These are phyloP conservation scores for Atlantisia rogersi DNA, from an alignment of 2,113 vertebrate species.

Conservation along the genomic window DNA sequence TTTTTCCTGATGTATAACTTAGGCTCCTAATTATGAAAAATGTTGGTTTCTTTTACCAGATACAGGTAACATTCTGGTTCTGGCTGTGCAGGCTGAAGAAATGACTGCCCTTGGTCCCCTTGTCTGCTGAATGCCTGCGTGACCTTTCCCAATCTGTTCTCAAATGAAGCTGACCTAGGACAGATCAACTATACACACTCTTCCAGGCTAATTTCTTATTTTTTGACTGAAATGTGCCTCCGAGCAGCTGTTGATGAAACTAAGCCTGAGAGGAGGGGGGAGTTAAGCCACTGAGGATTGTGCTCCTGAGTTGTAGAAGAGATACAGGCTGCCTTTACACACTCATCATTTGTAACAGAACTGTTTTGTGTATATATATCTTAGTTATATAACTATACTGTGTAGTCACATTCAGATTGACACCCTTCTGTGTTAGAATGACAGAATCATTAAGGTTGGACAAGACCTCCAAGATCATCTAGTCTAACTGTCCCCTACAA, in stretches of 20 bases:
- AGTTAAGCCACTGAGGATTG: neutral
- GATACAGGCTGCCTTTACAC: neutral
- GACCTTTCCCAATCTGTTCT: neutral
- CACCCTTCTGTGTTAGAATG: neutral
- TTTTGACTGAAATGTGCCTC: neutral
- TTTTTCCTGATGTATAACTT: neutral
- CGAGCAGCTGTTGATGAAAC: neutral
- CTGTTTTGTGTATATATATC: neutral
- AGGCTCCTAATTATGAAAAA: neutral
- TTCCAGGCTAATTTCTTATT: neutral
- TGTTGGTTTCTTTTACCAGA: neutral
- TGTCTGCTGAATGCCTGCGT: neutral
- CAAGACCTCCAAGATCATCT: neutral
- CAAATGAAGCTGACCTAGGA: neutral
- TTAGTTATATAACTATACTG: neutral
- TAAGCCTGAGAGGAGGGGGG: neutral
- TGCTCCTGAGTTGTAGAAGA: neutral
- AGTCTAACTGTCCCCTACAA: neutral
- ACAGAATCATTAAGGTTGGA: too few species aligned
- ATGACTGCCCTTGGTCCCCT: neutral
- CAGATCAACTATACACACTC: neutral
- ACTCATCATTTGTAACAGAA: rapidly evolving
- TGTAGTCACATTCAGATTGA: neutral
- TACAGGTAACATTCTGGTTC: neutral
- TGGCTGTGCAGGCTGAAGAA: neutral